A percentile compares a stretch with the other conserved stretches of the same genome.
Evolutionary conservation across 2,888 invertebrate species (phyloP).

Genomic region (Galeruca laticollis): DNA sequence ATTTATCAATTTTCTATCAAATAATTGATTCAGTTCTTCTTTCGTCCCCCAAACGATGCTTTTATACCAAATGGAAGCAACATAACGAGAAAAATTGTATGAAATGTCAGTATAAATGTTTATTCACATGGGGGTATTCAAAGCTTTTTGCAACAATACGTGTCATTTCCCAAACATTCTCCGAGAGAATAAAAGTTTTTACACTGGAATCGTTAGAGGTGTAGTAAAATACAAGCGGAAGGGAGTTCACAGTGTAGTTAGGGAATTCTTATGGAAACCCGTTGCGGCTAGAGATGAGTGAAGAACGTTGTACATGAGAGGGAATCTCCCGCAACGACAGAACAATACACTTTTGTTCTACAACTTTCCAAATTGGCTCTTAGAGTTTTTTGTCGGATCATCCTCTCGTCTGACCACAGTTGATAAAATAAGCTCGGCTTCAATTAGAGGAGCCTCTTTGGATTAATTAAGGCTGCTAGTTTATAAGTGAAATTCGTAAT

Average conservation of each 20-base stretch:
- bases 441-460: constrained; percentile 49
- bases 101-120: not conserved
- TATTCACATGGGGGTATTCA: not conserved
- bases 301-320: constrained; percentile 60
- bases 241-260: constrained; percentile 50
- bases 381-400: constrained; percentile 49
- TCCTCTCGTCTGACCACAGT: constrained; percentile 33
- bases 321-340: constrained; percentile 60
- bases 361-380: constrained; percentile 55
- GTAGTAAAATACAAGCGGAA: constrained; percentile 55
- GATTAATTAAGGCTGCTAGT: not conserved
- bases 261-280: constrained; percentile 53
- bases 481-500: not conserved
- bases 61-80: too few species aligned
- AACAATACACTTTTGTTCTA: constrained; percentile 65
- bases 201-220: constrained; percentile 45
- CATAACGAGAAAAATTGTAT: too few species aligned
- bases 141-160: not conserved
- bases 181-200: constrained; percentile 3
- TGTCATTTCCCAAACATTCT: constrained; percentile 4
- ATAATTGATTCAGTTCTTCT: too few species aligned
- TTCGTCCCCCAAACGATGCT: too few species aligned
- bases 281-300: constrained; percentile 58
- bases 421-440: constrained; percentile 51
- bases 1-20: too few species aligned